Evolutionary conservation across 2,888 invertebrate genomes (phyloP), one percentile per base, ranked within the genome.

Genomic region (Sphecodes monilicornis): DNA sequence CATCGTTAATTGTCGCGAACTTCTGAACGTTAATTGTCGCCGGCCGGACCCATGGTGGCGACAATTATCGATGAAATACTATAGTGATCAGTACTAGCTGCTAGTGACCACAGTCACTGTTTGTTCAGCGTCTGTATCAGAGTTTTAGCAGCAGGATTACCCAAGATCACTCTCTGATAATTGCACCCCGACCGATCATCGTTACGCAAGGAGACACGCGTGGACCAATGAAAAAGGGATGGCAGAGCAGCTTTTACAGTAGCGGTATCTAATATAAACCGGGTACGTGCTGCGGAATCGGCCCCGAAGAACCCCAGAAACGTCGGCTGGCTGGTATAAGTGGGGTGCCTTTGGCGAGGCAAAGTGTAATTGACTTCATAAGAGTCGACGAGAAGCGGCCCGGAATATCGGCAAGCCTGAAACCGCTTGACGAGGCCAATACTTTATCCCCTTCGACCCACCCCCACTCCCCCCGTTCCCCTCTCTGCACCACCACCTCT

Each of bases 301-400:
- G 84, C 88, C 84, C 80, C 83, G 76, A 82, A 84, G 87, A 89
- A 86, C 88, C 85, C 79, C 82, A 85, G 91, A 80, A 88, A 85
- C 80, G 87, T 88, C 80, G 88, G 84, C 66, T 80, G 85, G 85
- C 81, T 73, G 82, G 89, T 84, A 89, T 89, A 91, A 91, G 92
- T 92, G 91, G 90, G 91, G 90, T 91, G 92, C 93, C 92, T 92
- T 92, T 92, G 92, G 91, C 92, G 90, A 91, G 90, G 89, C 91
- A 79, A 91, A 90, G 91, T 91, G 91, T 92, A 93, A 94, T 94
- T 94, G 94, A 93, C 93, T 92, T 93, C 93, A 92, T 93, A 93
- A 93, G 93, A 91, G 92, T 89, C 88, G 90, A 93, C 91, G 90
- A 92, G 90, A 88, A 90, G 88, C 86, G 89, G 85, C 88, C 54